Evolutionary conservation across 2,113 vertebrate genomes (phyloP).

Genomic region (Hippolais icterina): DNA sequence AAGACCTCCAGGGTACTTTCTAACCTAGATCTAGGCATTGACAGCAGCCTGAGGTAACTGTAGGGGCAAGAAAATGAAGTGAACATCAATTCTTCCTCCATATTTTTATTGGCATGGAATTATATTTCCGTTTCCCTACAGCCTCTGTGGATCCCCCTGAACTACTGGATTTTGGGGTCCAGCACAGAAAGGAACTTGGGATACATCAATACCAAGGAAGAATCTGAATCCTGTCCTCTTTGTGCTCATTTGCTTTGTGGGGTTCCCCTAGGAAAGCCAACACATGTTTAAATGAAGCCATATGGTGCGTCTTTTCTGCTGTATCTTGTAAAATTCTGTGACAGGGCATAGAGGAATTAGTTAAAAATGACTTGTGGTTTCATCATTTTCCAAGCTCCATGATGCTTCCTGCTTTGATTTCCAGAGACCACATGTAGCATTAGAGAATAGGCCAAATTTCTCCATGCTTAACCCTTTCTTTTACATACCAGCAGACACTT

Average conservation of each 20-base stretch:
- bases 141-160: neutral
- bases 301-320: neutral
- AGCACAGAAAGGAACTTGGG: neutral
- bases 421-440: neutral
- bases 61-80: neutral
- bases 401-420: slow-evolving; percentile 20
- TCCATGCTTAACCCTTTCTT: neutral
- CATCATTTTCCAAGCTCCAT: slow-evolving; percentile 10
- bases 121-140: neutral
- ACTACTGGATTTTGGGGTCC: neutral
- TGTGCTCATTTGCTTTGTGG: neutral
- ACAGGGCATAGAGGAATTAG: slow-evolving; percentile 29
- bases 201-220: neutral
- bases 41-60: neutral
- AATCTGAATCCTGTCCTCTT: neutral
- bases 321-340: slow-evolving; percentile 38
- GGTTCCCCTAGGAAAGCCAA: neutral
- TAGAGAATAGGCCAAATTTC: neutral
- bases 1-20: neutral
- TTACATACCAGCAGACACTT: neutral
- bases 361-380: slow-evolving; percentile 51
- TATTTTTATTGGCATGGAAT: neutral
- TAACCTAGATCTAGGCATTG: neutral
- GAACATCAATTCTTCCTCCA: neutral
- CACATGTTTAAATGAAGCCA: slow-evolving; percentile 40